Evolutionary conservation across 1,140 invertebrate genomes (phyloP), one percentile per base, ranked within the genome.

Genomic region (Agraylea sexmaculata): DNA sequence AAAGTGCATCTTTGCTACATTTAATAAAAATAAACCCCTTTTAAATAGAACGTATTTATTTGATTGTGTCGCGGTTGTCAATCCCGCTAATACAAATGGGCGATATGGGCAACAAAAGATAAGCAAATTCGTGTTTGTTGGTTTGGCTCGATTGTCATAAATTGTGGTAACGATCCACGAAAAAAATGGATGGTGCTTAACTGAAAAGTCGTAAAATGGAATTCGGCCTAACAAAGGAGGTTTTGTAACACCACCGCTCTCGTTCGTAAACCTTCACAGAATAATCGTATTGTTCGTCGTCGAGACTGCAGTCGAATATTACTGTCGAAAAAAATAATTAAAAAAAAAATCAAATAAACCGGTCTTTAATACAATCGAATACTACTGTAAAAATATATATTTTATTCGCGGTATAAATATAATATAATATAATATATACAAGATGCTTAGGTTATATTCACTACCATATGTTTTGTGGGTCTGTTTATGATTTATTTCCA

Each of bases 251-350:
- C n/a, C n/a, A n/a, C n/a, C n/a, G n/a, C n/a, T n/a, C 25, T 25
- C 36, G 37, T 22, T 27, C 43, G 33, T 45, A 45, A 45, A 40
- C 34, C 31, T 45, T 37, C 36, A 38, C 19, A 27, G 22, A 25
- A 40, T 38, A 21, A 25, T n/a, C n/a, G n/a, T n/a, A n/a, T n/a
- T n/a, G n/a, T n/a, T n/a, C n/a, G n/a, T n/a, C n/a, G n/a, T n/a
- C n/a, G n/a, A n/a, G n/a, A n/a, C n/a, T n/a, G n/a, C n/a, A n/a
- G n/a, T n/a, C n/a, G n/a, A n/a, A n/a, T n/a, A n/a, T n/a, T n/a
- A n/a, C n/a, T n/a, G n/a, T n/a, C n/a, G n/a, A n/a, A n/a, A n/a
- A n/a, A n/a, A n/a, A n/a, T n/a, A n/a, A n/a, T n/a, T n/a, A n/a
- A n/a, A n/a, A n/a, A n/a, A n/a, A n/a, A n/a, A n/a, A n/a, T n/a